Base-by-base conservation (phyloP, 2,797 vertebrate genomes). In the Lates japonicus region DNA sequence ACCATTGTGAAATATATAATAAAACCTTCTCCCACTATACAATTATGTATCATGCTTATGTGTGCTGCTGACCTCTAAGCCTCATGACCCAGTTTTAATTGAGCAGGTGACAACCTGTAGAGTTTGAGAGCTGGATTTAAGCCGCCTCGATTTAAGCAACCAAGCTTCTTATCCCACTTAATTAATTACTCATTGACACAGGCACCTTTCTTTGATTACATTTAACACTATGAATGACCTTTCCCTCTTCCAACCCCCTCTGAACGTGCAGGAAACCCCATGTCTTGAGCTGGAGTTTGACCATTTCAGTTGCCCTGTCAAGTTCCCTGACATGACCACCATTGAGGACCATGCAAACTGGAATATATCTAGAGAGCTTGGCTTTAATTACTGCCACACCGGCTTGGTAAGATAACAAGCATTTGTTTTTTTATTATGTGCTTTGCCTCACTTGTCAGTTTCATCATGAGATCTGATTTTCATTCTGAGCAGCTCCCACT, bases 201-300 rank as follows among this genome's bases (percentile, higher is more conserved):
- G 58, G 12, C 67, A 29, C 68, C 68, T 76, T 77, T 82, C 67
- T 87, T 82, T 87, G 76, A 81, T 65, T 65, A 73, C 41, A 65
- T 11, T 78, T 44, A 84, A 82, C 77, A 81, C 78, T 54, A 68
- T 52, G 39, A 75, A 7, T 82, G 54, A 87, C 76, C 42, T 57
- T 67, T 77, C 37, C 41, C 14, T 29, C 31, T 54, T 66, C 4
- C 7, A 48, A 37, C 7, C 1, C 51, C 70, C 63, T 86, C 39
- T 70, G 51, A 84, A 78, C 59, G 44, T 54, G 31, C 82, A 96
- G 98, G 98, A 99, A 98, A 99, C 98, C 35, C 98, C 98, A 46
- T 99, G 98, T 92, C 94, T 99, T 79, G 98, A 99, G 92, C 92
- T 99, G 92, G 98, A 99, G 95, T 99, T 99, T 90, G 98, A 99